Evolutionary conservation across 53 echinoderm and acorn worm species (phyloP).

Genomic region (Patiria pectinifera): DNA sequence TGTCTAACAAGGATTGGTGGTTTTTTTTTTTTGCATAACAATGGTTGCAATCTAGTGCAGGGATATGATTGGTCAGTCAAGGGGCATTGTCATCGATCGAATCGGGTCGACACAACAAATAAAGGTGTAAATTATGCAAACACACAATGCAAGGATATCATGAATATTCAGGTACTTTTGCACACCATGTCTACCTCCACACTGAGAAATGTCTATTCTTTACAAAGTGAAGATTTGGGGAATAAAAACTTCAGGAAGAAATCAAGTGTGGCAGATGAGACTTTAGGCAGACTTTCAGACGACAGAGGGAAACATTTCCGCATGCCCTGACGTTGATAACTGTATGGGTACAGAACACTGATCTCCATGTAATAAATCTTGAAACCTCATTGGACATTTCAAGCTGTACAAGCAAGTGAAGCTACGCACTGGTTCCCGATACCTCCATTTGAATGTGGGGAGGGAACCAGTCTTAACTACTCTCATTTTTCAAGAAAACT

Average conservation of each 20-base stretch:
- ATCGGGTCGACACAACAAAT: slow-evolving; percentile 15
- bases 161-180: slow-evolving; percentile 28
- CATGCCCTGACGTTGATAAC: not conserved
- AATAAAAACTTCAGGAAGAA: not conserved
- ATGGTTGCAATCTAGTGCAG: slow-evolving; percentile 39
- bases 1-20: not conserved
- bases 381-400: no score
- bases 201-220: not conserved
- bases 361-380: no score
- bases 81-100: slow-evolving; percentile 25
- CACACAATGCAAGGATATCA: slow-evolving; percentile 44
- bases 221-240: not conserved
- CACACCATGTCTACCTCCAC: slow-evolving; percentile 3
- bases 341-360: no score
- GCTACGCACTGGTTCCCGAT: no score
- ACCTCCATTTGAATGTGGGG: no score
- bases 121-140: slow-evolving; percentile 41
- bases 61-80: slow-evolving; percentile 25
- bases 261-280: not conserved
- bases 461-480: no score
- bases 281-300: not conserved
- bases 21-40: slow-evolving; percentile 21
- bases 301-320: not conserved
- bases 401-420: no score
- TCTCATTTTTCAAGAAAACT: no score